Evolutionary conservation across 2,888 invertebrate species (phyloP).

Genomic region (Drosophila paucipuncta): DNA sequence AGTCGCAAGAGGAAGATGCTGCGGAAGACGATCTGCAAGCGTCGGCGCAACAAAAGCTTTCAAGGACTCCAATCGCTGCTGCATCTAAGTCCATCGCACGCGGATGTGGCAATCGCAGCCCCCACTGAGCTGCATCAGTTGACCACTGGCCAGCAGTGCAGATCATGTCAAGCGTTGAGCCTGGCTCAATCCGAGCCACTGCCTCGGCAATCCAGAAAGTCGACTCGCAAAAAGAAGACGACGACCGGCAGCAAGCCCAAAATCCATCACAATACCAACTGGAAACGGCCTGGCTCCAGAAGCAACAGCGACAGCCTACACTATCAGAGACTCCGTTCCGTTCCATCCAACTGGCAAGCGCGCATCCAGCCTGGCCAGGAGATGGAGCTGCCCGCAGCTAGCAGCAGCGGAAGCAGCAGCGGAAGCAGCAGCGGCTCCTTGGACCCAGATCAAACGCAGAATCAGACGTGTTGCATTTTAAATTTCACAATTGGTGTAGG

Average conservation of each 20-base stretch:
- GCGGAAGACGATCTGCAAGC: background rate
- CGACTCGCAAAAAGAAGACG: no score
- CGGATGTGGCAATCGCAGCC: no score
- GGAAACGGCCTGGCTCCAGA: no score
- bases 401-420: no score
- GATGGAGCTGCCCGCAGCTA: background rate
- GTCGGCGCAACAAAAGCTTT: background rate
- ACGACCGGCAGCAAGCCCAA: no score
- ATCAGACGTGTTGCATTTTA: background rate
- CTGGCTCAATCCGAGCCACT: no score
- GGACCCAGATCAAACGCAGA: background rate
- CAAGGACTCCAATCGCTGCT: background rate
- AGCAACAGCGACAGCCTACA: no score
- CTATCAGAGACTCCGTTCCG: background rate
- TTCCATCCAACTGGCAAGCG: background rate
- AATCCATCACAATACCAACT: no score
- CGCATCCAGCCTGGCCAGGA: background rate
- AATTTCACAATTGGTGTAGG: background rate
- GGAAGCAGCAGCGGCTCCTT: background rate
- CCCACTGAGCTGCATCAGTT: background rate
- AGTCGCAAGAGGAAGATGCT: background rate
- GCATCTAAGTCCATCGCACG: background rate
- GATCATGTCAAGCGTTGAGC: no score
- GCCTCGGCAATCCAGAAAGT: no score
- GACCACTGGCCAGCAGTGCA: rapidly evolving